Base-by-base conservation (phyloP, 2,888 invertebrate species). In the Catocala fraxini region DNA sequence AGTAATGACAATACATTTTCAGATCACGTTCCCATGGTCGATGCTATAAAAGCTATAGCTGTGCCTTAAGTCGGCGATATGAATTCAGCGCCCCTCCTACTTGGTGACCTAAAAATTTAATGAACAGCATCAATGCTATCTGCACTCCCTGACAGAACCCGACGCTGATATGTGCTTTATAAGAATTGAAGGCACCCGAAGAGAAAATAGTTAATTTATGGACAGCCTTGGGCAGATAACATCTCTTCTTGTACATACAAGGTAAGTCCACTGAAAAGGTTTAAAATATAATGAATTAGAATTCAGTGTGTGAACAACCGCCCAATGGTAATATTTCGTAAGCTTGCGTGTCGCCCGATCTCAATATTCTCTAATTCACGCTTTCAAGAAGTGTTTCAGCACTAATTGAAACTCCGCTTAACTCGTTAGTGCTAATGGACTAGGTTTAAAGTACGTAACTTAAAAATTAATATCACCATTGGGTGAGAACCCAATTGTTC, bases 1-100 rank as follows among this genome's bases (percentile, higher is more conserved):
- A 75, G 70, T 81, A 82, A 83, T 75, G 78, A 73, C 73, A 66
- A 78, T 81, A 79, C 70, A 68, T 70, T 83, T 86, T 78, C 86
- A 77, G 81, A 82, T 83, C 86, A 86, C 85, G 85, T 85, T 52
- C 70, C 15, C 25, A 52, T 53, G 54, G 43, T 39, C 39, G 42
- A 63, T 56, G 60, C 55, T 49, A 63, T 65, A 59, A 63, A 61
- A 67, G 56, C 45, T 58, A 59, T 70, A 68, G 63, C 39, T 34
- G 54, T 43, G 72, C 59, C 70, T 69, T 77, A 75, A 73, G 71
- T 70, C 63, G 71, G 65, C 69, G 72, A 75, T 80, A 79, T 84
- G 78, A 83, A 79, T 80, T 79, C 77, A 70, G 61, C 48, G 66
- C 66, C 48, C 15, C 48, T 56, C 52, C 48, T 53, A 59, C 63